Conservation (phyloP, 2,888 invertebrate species). For the Epicampocera succincta region DNA sequence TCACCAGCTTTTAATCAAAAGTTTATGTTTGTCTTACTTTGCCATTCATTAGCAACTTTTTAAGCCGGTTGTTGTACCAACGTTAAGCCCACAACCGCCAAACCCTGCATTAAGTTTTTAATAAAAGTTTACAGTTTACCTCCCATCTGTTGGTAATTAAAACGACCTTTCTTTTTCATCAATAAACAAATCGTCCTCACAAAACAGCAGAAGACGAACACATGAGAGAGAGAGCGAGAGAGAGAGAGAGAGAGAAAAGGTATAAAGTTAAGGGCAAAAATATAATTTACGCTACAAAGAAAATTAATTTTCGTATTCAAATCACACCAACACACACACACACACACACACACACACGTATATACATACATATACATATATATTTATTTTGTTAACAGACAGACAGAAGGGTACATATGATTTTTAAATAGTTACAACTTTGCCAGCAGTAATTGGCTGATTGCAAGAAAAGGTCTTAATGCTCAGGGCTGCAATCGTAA, state of each 20-base stretch:
- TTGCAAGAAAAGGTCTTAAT: too few species aligned
- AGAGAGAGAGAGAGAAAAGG: neutral
- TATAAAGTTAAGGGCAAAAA: neutral
- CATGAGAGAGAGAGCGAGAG: too few species aligned
- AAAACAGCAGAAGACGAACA: too few species aligned
- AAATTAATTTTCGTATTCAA: slow-evolving; percentile 60
- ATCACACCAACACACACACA: too few species aligned
- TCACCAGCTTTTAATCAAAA: slow-evolving; percentile 14
- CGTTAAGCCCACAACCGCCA: slow-evolving; percentile 25
- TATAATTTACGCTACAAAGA: slow-evolving; percentile 31
- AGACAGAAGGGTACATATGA: neutral
- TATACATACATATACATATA: too few species aligned
- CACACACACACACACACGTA: neutral
- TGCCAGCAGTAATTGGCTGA: too few species aligned
- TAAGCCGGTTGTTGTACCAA: neutral
- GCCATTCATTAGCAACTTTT: slow-evolving; percentile 14
- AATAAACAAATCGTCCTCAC: neutral
- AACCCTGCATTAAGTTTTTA: slow-evolving; percentile 15
- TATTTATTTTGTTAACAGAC: slow-evolving; percentile 7
- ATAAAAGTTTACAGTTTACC: neutral
- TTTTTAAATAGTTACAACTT: too few species aligned
- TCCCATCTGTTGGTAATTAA: neutral
- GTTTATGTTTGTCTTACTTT: slow-evolving; percentile 19
- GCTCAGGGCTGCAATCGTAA: too few species aligned
- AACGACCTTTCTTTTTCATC: slow-evolving; percentile 1